Conservation (phyloP, 1,140 invertebrate genomes). For the Tetramorium simillimum region DNA sequence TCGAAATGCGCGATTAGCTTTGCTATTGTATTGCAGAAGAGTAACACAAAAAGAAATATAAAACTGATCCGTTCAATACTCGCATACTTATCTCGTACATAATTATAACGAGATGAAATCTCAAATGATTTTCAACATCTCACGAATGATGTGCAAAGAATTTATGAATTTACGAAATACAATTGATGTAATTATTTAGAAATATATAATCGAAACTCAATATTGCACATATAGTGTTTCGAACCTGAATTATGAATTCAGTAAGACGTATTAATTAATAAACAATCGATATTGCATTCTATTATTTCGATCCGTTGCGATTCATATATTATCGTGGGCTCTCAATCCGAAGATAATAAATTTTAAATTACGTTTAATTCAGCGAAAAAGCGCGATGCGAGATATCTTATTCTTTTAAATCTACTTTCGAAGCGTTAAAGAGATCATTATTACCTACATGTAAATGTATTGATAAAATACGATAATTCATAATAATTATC, state of each 20-base stretch:
- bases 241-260: background rate
- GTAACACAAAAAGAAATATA: background rate
- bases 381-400: background rate
- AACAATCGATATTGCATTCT: background rate
- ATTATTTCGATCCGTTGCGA: background rate
- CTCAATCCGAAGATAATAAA: background rate
- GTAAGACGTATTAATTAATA: background rate
- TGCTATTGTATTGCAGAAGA: background rate
- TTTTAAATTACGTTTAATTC: background rate
- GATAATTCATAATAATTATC: background rate
- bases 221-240: background rate
- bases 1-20: background rate
- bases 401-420: background rate
- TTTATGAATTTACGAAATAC: background rate
- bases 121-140: background rate
- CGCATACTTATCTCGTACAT: background rate
- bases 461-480: background rate
- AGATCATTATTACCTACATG: background rate
- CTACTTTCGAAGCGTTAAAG: background rate
- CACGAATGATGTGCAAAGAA: background rate
- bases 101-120: background rate
- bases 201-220: background rate
- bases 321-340: background rate
- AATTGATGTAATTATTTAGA: background rate
- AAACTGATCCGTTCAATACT: background rate